Evolutionary conservation across 2,888 invertebrate species (phyloP), one percentile per base, ranked within the genome.

Genomic region (Chelonus formosanus): DNA sequence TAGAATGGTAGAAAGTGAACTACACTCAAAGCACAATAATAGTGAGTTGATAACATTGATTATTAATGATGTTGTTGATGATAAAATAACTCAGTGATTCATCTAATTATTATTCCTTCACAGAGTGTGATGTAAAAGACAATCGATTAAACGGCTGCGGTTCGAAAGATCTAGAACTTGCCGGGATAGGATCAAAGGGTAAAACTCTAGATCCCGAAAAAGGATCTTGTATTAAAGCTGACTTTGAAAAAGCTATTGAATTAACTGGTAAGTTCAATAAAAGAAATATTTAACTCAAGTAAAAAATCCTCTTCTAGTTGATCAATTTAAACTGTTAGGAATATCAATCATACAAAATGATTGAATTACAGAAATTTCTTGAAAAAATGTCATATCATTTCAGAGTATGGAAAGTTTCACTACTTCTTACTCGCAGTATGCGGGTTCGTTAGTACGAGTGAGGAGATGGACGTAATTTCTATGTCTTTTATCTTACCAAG

Each of bases 391-490:
- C 20, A 10, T 56, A 31, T 20, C 2, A 20, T 74, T 70, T 6
- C 84, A 91, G 92, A 91, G 81, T 93, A 93, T 90, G 94, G 94
- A 80, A 90, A 92, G 85, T 96, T 96, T 86, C 96, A 96, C 86
- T 93, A 94, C 86, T 87, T 93, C 80, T 88, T 96, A 83, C 87
- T 96, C 87, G 91, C 92, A 83, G 92, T 96, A 85, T 96, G 96
- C 87, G 96, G 96, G 76, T 93, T 96, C 86, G 95, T 96, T 85
- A 94, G 93, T 87, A 94, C 94, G 75, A 95, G 95, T 85, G 96
- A 96, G 89, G 95, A 96, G 88, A 95, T 96, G 91, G 96, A 96
- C 87, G 95, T 96, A 87, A 93, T 96, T 81, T 94, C 94, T 78
- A 94, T 96, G 91, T 96, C 96, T 75, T 96, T 96, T 89, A 94